phyloP scores from a whole-genome alignment of 1,140 invertebrate genomes.

The Pseudomyrmex cubaensis region DNA sequence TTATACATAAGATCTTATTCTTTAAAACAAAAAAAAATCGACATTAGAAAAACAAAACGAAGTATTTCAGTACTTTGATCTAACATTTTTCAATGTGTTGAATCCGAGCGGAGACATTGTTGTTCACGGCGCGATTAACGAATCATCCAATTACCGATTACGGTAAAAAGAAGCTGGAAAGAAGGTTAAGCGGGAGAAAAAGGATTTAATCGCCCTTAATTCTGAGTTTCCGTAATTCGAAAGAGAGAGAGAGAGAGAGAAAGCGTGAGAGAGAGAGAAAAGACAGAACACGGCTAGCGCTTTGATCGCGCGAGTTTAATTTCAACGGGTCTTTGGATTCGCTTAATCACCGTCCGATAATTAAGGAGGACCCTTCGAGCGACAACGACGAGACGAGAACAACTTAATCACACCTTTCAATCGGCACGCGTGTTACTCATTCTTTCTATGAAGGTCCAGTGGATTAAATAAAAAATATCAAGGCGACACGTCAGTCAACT shows the following conservation, averaged over 20 bases:
- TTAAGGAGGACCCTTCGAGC: constrained; percentile 62
- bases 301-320: constrained; percentile 72
- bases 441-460: background rate
- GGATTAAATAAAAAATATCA: background rate
- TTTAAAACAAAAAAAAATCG: background rate
- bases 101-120: constrained; percentile 32
- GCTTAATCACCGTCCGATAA: constrained; percentile 74
- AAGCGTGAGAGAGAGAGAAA: constrained; percentile 29
- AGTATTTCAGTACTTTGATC: background rate
- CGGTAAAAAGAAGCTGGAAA: constrained; percentile 44
- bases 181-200: constrained; percentile 55
- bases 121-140: constrained; percentile 41
- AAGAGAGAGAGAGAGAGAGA: constrained; percentile 21
- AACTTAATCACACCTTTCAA: constrained; percentile 71
- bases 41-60: background rate
- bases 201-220: constrained; percentile 54
- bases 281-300: constrained; percentile 59
- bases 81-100: constrained; percentile 8
- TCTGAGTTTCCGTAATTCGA: constrained; percentile 32
- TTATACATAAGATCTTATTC: background rate
- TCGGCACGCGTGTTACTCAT: constrained; percentile 43
- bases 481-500: background rate
- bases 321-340: constrained; percentile 67
- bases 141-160: constrained; percentile 53
- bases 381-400: constrained; percentile 36